phyloP scores from a whole-genome alignment of 2,888 invertebrate species.

The Horisme vitalbata region DNA sequence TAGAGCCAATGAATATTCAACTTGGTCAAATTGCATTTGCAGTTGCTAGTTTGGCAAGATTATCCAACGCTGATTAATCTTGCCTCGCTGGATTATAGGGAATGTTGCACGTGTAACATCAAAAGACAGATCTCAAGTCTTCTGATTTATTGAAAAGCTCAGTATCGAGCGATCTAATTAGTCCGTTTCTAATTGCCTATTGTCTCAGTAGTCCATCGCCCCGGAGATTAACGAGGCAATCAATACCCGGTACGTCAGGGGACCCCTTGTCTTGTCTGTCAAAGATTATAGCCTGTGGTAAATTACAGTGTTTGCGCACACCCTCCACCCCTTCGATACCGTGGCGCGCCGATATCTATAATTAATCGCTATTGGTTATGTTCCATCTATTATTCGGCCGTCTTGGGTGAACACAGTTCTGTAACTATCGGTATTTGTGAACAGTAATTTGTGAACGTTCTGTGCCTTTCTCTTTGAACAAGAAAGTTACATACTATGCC shows the following conservation, averaged over 20 bases:
- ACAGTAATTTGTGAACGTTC: slow-evolving; percentile 9
- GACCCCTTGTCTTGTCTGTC: slow-evolving; percentile 54
- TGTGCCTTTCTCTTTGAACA: slow-evolving; percentile 27
- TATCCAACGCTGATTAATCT: slow-evolving; percentile 15
- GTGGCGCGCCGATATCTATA: slow-evolving; percentile 27
- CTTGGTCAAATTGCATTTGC: slow-evolving; percentile 37
- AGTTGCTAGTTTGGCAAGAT: slow-evolving; percentile 20
- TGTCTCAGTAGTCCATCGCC: slow-evolving; percentile 40
- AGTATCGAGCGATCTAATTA: slow-evolving; percentile 37
- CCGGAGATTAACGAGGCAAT: slow-evolving; percentile 49
- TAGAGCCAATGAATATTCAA: slow-evolving; percentile 50
- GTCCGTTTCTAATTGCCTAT: slow-evolving; percentile 47
- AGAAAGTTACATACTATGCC: slow-evolving; percentile 21
- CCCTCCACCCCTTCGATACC: slow-evolving; percentile 20
- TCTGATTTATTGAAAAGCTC: slow-evolving; percentile 31
- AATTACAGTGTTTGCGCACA: slow-evolving; percentile 53
- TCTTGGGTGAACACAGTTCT: slow-evolving; percentile 7
- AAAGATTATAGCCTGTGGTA: slow-evolving; percentile 54
- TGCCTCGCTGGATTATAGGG: too few relatives aligned
- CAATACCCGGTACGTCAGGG: slow-evolving; percentile 48
- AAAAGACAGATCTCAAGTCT: slow-evolving; percentile 14
- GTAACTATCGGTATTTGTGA: slow-evolving; percentile 10
- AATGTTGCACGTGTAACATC: too few relatives aligned
- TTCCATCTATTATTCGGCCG: slow-evolving; percentile 30
- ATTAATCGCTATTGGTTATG: slow-evolving; percentile 32